These are phyloP conservation scores for Pentamera pediparva DNA, from an alignment of 53 echinoderm and acorn worm genomes.

Conservation along the genomic window DNA sequence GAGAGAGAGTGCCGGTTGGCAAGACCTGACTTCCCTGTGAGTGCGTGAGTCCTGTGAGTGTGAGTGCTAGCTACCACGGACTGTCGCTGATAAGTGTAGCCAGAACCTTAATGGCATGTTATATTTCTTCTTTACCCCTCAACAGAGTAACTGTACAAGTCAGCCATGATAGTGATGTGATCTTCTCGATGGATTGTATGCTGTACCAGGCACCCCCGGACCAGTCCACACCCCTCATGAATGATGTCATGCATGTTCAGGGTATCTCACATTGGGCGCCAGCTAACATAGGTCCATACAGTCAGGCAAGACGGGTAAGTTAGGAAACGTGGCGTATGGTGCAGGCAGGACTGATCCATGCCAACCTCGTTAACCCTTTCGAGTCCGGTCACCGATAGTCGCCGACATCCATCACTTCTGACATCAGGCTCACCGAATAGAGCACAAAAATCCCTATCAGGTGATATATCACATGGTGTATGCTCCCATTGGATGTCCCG, in stretches of 20 bases:
- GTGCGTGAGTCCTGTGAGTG: too few relatives aligned
- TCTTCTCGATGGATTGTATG: conserved; percentile 64
- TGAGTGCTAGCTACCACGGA: too few relatives aligned
- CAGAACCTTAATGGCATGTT: not conserved
- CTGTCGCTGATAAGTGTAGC: too few relatives aligned
- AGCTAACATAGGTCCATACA: conserved; percentile 90
- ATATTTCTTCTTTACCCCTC: not conserved
- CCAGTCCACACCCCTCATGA: conserved; percentile 16
- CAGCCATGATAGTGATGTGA: conserved; percentile 18
- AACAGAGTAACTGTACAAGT: conserved; percentile 78
- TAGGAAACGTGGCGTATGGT: too few relatives aligned
- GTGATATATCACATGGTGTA: too few relatives aligned
- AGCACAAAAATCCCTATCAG: too few relatives aligned
- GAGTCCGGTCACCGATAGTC: too few relatives aligned
- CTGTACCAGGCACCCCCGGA: conserved; percentile 44
- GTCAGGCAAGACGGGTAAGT: conserved; percentile 72
- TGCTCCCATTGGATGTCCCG: too few relatives aligned
- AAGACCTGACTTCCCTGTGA: not conserved
- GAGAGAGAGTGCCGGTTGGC: not conserved
- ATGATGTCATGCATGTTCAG: conserved; percentile 81
- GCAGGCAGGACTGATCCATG: too few relatives aligned
- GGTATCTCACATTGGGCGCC: conserved; percentile 96
- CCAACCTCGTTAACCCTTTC: too few relatives aligned
- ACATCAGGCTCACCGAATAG: too few relatives aligned
- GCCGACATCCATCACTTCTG: too few relatives aligned